Percentiles rank a stretch among this genome's conserved stretches.
Evolutionary conservation across 1,140 invertebrate genomes (phyloP).

Genomic region (Pseudomyrmex concolor): DNA sequence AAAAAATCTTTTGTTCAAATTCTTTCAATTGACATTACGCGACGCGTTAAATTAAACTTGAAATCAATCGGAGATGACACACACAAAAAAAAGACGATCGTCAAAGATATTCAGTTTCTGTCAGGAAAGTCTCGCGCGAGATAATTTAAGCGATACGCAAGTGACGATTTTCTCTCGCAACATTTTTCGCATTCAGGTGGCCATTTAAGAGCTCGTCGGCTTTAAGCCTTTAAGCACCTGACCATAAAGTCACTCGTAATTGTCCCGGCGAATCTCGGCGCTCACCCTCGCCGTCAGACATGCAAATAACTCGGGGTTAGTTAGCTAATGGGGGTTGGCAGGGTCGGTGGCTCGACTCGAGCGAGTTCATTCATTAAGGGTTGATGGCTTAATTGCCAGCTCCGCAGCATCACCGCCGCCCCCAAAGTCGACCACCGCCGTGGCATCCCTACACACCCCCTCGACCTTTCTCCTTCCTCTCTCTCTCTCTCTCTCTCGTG

Average conservation of each 20-base stretch:
- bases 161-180: background rate
- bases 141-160: background rate
- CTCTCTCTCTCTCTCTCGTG: conserved; percentile 48
- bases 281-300: conserved; percentile 81
- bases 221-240: conserved; percentile 85
- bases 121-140: background rate
- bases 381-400: conserved; percentile 85
- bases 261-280: conserved; percentile 82
- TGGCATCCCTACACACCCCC: conserved; percentile 56
- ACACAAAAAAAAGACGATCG: too few relatives aligned
- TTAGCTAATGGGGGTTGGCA: conserved; percentile 84
- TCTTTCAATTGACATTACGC: background rate
- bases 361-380: conserved; percentile 85
- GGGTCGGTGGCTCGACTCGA: conserved; percentile 74
- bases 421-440: conserved; percentile 56
- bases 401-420: conserved; percentile 81
- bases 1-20: background rate
- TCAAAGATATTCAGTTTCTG: background rate
- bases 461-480: conserved; percentile 63
- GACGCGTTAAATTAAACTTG: background rate
- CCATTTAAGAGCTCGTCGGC: conserved; percentile 78
- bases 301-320: conserved; percentile 85
- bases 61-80: background rate
- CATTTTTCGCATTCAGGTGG: background rate
- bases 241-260: conserved; percentile 83